Evolutionary conservation across 2,113 vertebrate genomes (phyloP).

Genomic region (Gasterosteus aculeatus): DNA sequence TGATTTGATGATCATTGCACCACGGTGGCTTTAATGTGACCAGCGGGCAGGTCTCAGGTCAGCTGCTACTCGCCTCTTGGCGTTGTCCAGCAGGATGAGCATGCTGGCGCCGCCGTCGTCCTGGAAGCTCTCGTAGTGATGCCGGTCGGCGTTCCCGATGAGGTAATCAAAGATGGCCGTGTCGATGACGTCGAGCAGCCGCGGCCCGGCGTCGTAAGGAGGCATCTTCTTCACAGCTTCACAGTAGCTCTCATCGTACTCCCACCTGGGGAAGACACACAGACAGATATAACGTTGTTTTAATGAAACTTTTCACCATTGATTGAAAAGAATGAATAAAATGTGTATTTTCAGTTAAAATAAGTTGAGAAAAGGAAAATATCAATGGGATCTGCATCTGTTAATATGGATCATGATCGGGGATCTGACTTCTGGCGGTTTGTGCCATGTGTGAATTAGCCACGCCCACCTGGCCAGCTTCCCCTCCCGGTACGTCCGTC

Average conservation of each 20-base stretch:
- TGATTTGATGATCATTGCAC: too few relatives aligned
- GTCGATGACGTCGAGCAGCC: conserved; percentile 95
- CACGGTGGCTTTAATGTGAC: too few relatives aligned
- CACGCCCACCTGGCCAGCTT: conserved; percentile 90
- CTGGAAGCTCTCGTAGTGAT: conserved; percentile 99
- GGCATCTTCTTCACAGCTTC: conserved; percentile 98
- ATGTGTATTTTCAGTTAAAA: too few relatives aligned
- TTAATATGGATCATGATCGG: too few relatives aligned
- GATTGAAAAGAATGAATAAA: too few relatives aligned
- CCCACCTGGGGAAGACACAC: conserved; percentile 84
- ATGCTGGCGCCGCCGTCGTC: conserved; percentile 97
- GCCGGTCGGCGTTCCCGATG: conserved; percentile 96
- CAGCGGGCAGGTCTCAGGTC: too few relatives aligned
- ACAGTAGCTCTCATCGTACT: conserved; percentile 98
- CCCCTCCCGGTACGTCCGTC: conserved; percentile 95
- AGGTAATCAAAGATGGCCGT: conserved; percentile 95
- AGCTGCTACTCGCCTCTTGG: conserved; percentile 87
- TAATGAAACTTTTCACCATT: too few relatives aligned
- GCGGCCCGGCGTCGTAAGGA: conserved; percentile 93
- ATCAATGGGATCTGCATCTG: too few relatives aligned
- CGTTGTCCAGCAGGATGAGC: conserved; percentile 97
- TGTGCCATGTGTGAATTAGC: too few relatives aligned
- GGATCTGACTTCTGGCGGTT: too few relatives aligned
- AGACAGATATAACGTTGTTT: neutral
- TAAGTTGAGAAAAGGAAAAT: too few relatives aligned